Evolutionary conservation across 1,140 invertebrate genomes (phyloP), one percentile per base, ranked within the genome.

Genomic region (Subanguina moxae): DNA sequence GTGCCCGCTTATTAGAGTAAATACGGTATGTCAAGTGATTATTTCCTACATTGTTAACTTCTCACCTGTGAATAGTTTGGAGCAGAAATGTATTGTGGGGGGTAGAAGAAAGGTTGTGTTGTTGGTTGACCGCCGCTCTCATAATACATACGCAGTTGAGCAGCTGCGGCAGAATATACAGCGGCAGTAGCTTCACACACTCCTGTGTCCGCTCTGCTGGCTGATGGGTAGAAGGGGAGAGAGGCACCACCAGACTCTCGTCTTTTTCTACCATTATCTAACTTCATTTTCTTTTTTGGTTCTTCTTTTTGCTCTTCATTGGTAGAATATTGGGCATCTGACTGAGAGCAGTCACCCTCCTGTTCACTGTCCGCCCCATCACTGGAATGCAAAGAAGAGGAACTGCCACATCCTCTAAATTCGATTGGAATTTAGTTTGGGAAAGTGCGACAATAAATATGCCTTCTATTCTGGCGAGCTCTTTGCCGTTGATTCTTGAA

Each of bases 401-500:
- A 52, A 21, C 48, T 52, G n/a, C 48, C 3, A 52, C 48, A 19
- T 7, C 23, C 15, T 52, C 48, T 52, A 15, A 52, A 52, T 58
- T 58, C 15, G 19, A 52, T 8, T 5, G 23, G 15, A 52, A 52
- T 7, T 8, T 52, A 15, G 17, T 25, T 25, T 7, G 17, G 23
- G 48, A 52, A 21, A 25, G 8, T 52, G 3, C 8, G 23, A 3
- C n/a, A 8, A 52, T 8, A 7, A 3, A 8, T 15, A 19, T 59
- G 46, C 76, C 46, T 42, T 38, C 45, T 58, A 8, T 72, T 21
- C 45, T 74, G 73, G 15, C 73, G 52, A 13, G 74, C 70, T 25
- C 94, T 86, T 85, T 97, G 94, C 83, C 93, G 85, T 75, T 93
- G 86, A 85, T 97, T 96, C 84, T 96, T 97, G 86, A 97, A 97